A percentile compares a stretch with the other conserved stretches of the same genome.
These are phyloP conservation scores for Eilema griseolum DNA, from an alignment of 2,888 invertebrate species.

Conservation along the genomic window DNA sequence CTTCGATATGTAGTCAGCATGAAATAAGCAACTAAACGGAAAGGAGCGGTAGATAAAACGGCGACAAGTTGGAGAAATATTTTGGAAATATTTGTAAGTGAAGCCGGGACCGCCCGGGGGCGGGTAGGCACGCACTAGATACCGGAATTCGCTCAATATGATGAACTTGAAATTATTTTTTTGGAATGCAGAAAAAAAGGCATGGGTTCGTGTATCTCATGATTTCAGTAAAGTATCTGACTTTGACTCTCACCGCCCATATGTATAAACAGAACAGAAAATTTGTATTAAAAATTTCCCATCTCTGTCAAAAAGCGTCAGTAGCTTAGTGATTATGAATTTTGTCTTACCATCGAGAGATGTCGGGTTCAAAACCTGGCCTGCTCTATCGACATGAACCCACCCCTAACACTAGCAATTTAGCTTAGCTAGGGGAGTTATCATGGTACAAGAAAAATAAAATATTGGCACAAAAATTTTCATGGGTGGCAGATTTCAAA, in stretches of 20 bases:
- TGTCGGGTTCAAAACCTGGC: too few relatives aligned
- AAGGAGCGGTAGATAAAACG: slow-evolving; percentile 85
- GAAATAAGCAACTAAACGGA: slow-evolving; percentile 82
- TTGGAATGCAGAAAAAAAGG: slow-evolving; percentile 29
- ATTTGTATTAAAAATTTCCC: not conserved
- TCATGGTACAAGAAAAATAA: too few relatives aligned
- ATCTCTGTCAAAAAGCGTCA: not conserved
- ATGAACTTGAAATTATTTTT: slow-evolving; percentile 56
- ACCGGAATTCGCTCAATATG: slow-evolving; percentile 56
- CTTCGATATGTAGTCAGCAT: slow-evolving; percentile 49
- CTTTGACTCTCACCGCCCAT: not conserved
- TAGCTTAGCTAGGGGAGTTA: too few relatives aligned
- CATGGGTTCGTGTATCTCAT: slow-evolving; percentile 9
- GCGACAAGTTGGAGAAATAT: slow-evolving; percentile 86
- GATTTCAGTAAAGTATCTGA: not conserved
- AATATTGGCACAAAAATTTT: too few relatives aligned
- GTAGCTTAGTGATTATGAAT: too few relatives aligned
- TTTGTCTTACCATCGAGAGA: too few relatives aligned
- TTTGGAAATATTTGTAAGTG: slow-evolving; percentile 86
- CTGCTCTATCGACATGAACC: too few relatives aligned
- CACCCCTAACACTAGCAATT: too few relatives aligned
- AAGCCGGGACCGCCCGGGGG: slow-evolving; percentile 71
- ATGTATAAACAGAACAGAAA: not conserved
- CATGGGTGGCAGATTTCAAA: too few relatives aligned
- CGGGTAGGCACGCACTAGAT: slow-evolving; percentile 54